Evolutionary conservation across 2,113 vertebrate genomes (phyloP).

Genomic region (Tragelaphus buxtoni): DNA sequence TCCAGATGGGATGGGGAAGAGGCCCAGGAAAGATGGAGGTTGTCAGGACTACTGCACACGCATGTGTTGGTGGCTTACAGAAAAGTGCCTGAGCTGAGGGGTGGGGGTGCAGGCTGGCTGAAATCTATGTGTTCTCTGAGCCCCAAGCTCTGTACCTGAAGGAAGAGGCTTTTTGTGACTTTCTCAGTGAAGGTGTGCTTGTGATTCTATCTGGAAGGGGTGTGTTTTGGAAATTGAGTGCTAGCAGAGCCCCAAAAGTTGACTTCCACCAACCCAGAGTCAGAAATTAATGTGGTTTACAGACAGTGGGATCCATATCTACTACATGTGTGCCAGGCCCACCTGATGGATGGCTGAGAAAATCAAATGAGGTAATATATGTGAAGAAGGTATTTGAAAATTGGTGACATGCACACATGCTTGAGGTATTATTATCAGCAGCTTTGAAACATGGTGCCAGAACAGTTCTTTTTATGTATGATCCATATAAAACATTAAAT

Average conservation of each 20-base stretch:
- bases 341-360: not conserved
- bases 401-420: not conserved
- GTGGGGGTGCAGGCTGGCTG: fast-evolving
- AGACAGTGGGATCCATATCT: not conserved
- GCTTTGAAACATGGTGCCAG: not conserved
- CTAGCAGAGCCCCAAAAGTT: not conserved
- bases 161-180: not conserved
- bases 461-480: not conserved
- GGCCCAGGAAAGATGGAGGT: not conserved
- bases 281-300: not conserved
- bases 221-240: not conserved
- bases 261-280: not conserved
- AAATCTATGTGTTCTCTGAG: not conserved
- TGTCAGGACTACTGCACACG: fast-evolving
- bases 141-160: not conserved
- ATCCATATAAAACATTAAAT: not conserved
- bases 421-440: not conserved
- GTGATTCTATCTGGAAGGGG: not conserved
- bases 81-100: not conserved
- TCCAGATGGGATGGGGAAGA: not conserved
- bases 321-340: not conserved
- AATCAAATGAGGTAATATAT: not conserved
- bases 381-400: not conserved
- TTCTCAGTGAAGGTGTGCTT: not conserved
- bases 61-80: not conserved